phyloP scores from a whole-genome alignment of 1,140 invertebrate species.

The Drosophila truncata region DNA sequence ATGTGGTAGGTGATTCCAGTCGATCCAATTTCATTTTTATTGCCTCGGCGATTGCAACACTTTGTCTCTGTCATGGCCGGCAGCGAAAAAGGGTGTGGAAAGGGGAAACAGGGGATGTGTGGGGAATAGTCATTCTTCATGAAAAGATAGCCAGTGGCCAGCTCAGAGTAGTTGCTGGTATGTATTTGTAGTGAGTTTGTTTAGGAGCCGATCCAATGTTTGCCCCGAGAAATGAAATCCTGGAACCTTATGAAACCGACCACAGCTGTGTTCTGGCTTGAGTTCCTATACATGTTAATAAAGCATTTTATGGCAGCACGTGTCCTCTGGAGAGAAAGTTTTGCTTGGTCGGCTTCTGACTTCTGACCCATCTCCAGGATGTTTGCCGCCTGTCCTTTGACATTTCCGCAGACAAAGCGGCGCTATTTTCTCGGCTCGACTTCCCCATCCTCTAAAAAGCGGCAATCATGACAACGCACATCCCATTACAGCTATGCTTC shows the following conservation, averaged over 20 bases:
- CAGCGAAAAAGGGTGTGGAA: neutral
- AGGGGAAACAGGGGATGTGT: neutral
- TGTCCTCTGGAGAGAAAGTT: slow-evolving; percentile 31
- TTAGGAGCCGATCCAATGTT: slow-evolving; percentile 65
- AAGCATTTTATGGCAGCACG: slow-evolving; percentile 74
- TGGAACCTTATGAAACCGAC: slow-evolving; percentile 35
- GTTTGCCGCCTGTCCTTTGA: slow-evolving; percentile 47
- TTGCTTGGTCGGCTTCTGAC: slow-evolving; percentile 36
- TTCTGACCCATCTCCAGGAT: slow-evolving; percentile 3
- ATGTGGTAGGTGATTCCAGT: slow-evolving; percentile 30
- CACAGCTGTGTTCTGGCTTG: neutral
- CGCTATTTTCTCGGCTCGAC: slow-evolving; percentile 47
- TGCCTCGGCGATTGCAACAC: slow-evolving; percentile 32
- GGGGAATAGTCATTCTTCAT: slow-evolving; percentile 5
- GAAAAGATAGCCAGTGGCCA: slow-evolving; percentile 27
- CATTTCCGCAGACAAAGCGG: slow-evolving; percentile 65
- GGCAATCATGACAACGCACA: slow-evolving; percentile 33
- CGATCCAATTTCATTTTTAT: slow-evolving; percentile 52
- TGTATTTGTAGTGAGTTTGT: slow-evolving; percentile 49
- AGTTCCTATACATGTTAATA: slow-evolving; percentile 67
- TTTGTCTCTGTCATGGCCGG: slow-evolving; percentile 37
- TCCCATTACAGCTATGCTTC: neutral
- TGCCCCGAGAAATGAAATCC: slow-evolving; percentile 44
- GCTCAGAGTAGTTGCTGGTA: slow-evolving; percentile 32
- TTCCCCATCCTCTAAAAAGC: slow-evolving; percentile 30